Conservation (phyloP, 2,888 invertebrate genomes). For the Therioaphis trifolii region DNA sequence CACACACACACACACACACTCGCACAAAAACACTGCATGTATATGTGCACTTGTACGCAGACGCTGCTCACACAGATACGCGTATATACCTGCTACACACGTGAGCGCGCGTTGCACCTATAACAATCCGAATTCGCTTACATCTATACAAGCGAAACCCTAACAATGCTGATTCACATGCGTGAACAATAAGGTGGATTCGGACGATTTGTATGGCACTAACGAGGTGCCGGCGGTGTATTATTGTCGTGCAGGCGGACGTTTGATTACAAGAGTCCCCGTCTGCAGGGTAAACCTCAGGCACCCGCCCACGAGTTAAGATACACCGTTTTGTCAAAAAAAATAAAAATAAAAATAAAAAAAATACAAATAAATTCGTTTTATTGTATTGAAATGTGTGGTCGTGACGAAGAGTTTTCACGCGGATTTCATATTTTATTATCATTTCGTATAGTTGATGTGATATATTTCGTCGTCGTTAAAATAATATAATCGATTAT, state of each 20-base stretch:
- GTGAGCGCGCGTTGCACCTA: background rate
- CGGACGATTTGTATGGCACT: conserved; percentile 47
- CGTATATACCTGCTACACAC: too few relatives aligned
- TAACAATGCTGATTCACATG: conserved; percentile 27
- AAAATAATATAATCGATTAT: conserved; percentile 23
- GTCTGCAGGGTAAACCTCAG: background rate
- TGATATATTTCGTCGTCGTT: background rate
- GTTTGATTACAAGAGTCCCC: background rate
- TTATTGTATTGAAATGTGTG: too few relatives aligned
- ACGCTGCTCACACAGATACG: background rate
- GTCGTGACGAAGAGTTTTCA: too few relatives aligned
- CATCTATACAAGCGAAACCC: background rate
- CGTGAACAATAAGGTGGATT: conserved; percentile 40
- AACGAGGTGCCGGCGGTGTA: conserved; percentile 48
- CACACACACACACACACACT: background rate
- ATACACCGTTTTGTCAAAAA: too few relatives aligned
- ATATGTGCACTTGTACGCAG: too few relatives aligned
- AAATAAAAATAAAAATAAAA: too few relatives aligned
- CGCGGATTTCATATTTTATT: too few relatives aligned
- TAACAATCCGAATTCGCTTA: conserved; percentile 38
- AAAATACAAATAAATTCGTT: too few relatives aligned
- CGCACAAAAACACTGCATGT: too few relatives aligned
- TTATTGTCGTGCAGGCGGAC: too few relatives aligned
- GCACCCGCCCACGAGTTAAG: background rate
- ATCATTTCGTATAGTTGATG: background rate